Evolutionary conservation across 2,113 vertebrate species (phyloP), one percentile per base, ranked within the genome.

Genomic region (Hiodon alosoides): DNA sequence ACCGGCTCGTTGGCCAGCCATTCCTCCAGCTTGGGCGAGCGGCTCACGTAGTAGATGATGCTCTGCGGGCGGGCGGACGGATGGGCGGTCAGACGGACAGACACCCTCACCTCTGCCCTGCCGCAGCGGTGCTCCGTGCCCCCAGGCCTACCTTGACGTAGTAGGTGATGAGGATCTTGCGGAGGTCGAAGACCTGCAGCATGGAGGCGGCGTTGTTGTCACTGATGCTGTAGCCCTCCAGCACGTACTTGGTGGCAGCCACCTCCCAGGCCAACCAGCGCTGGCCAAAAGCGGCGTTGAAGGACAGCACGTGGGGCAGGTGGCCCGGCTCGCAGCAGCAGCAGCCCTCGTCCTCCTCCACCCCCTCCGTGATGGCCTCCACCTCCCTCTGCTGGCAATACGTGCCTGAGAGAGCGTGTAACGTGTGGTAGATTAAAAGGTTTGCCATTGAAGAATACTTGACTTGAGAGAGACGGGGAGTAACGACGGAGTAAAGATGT

Each of bases 191-290:
- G 1, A 96, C 94, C 83, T 96, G 95, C 77, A 96, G 84, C 94
- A 96, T 96, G 75, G 95, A 95, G 50, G 94, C 94, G 0, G 95
- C 95, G 0, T 94, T 96, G 88, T 96, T 96, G 88, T 96, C 94
- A 0, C 93, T 96, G 85, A 96, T 96, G 88, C 94, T 96, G 82
- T 96, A 96, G 74, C 95, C 95, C 80, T 96, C 95, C 8, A 96
- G 89, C 8, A 96, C 94, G 0, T 95, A 96, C 82, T 95, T 95
- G 79, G 94, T 95, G 82, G 94, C 95, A 0, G 95, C 94, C 74
- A 96, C 94, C 76, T 96, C 95, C 95, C 94, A 96, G 64, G 95
- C 94, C 71, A 96, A 89, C 94, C 95, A 96, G 86, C 95, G 95
- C 88, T 96, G 95, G n/a, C 94, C 93, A 0, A 96, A 96, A 69